phyloP scores from a whole-genome alignment of 2,888 invertebrate genomes.

The Monopis laevigella region DNA sequence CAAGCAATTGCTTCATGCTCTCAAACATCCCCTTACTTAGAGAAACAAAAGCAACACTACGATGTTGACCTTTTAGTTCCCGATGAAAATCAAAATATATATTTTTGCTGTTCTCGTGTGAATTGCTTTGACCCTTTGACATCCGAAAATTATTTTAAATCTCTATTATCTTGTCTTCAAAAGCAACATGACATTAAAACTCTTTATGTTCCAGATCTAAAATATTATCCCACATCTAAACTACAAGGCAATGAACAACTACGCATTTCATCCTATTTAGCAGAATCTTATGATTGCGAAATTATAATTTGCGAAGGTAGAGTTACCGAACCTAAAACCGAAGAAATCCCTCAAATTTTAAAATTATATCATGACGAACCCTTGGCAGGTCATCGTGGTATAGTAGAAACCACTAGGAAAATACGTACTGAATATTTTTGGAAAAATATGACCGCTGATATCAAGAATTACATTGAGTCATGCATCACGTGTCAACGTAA shows the following conservation, averaged over 20 bases:
- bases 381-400: slow-evolving; percentile 26
- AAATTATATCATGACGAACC: slow-evolving; percentile 26
- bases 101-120: slow-evolving; percentile 21
- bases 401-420: slow-evolving; percentile 25
- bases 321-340: slow-evolving; percentile 19
- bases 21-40: slow-evolving; percentile 20
- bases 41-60: slow-evolving; percentile 22
- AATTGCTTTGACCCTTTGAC: slow-evolving; percentile 23
- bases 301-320: slow-evolving; percentile 25
- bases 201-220: slow-evolving; percentile 23
- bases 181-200: slow-evolving; percentile 18
- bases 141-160: slow-evolving; percentile 27
- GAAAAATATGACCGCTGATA: slow-evolving; percentile 27
- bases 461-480: slow-evolving; percentile 26
- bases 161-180: slow-evolving; percentile 23
- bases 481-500: slow-evolving; percentile 23
- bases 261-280: slow-evolving; percentile 23
- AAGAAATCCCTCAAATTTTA: slow-evolving; percentile 25
- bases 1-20: slow-evolving; percentile 23
- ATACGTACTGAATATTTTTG: slow-evolving; percentile 24
- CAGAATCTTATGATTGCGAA: slow-evolving; percentile 23
- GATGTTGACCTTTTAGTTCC: slow-evolving; percentile 22
- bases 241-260: slow-evolving; percentile 22
- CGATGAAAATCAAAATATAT: slow-evolving; percentile 23
- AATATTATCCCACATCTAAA: slow-evolving; percentile 20